Base-by-base conservation (phyloP, 2,888 invertebrate genomes). In the Disparrhopalites patrizii region DNA sequence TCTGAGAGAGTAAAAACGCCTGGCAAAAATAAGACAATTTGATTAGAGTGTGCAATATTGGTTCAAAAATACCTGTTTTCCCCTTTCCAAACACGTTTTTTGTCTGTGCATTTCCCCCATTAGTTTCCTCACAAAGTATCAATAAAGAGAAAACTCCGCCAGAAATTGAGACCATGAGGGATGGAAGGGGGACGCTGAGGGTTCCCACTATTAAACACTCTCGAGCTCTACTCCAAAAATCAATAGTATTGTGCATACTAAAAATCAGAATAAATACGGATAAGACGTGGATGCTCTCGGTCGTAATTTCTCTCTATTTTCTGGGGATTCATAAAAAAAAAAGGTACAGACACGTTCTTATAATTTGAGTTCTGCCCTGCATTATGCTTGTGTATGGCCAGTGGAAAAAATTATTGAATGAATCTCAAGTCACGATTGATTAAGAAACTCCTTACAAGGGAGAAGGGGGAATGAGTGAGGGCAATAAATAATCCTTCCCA, bases 351-450 rank as follows among this genome's bases (percentile, higher is more conserved):
- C 4, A 43, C 5, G 20, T n/a, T 43, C 20, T 43, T 20, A 43
- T 43, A 18, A 15, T 18, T 43, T 43, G 43, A 43, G 20, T 18
- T 18, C 43, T 43, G 8, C n/a, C n/a, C n/a, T n/a, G n/a, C n/a
- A n/a, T n/a, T n/a, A n/a, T n/a, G 43, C n/a, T 5, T 36, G 15
- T 36, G 8, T 43, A 5, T 43, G 20, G 15, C 8, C 15, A 36
- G n/a, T 20, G 25, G 31, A 18, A 52, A 5, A 27, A 31, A 28
- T 64, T 56, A 56, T 65, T 51, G 43, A 64, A 60, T 50, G 65
- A 68, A 55, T 68, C 68, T 68, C 71, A 67, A 69, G 69, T 71
- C 71, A 71, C 71, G 71, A 71, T 62, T 71, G 68, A 71, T 71
- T 71, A 69, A 69, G 68, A 65, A 68, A 62, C 65, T 65, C 71